These are phyloP conservation scores for Eumerus sabulonum DNA, from an alignment of 2,888 invertebrate species.

Conservation along the genomic window DNA sequence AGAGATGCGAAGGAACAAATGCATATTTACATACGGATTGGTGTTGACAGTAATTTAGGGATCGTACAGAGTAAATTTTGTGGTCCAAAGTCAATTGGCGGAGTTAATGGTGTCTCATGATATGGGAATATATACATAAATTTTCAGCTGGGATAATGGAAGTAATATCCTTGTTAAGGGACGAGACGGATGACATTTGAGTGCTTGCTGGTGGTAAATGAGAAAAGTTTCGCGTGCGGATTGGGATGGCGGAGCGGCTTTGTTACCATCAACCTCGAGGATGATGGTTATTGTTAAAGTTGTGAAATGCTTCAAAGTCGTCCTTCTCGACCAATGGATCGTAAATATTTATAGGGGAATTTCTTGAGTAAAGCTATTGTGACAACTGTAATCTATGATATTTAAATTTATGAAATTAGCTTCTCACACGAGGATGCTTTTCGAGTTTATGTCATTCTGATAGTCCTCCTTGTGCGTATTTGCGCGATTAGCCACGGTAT, in stretches of 20 bases:
- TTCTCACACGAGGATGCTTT: conserved; percentile 27
- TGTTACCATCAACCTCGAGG: not conserved
- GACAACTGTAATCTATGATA: conserved; percentile 27
- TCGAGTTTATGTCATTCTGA: conserved; percentile 5
- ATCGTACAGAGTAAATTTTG: conserved; percentile 29
- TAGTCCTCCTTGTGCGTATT: no score
- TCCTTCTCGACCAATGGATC: conserved; percentile 28
- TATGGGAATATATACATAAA: conserved; percentile 20
- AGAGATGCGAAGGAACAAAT: conserved; percentile 9
- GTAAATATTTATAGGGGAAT: conserved; percentile 41
- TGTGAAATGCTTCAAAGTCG: conserved; percentile 19
- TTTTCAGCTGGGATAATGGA: conserved; percentile 1
- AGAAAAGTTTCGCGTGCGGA: conserved; percentile 15
- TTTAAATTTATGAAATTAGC: conserved; percentile 40
- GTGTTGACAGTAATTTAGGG: conserved; percentile 48
- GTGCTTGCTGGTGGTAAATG: not conserved
- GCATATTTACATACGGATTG: conserved; percentile 46
- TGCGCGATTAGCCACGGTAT: no score
- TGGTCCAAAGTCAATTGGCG: conserved; percentile 50
- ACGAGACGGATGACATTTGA: not conserved
- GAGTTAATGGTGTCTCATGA: conserved; percentile 36
- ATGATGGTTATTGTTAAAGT: conserved; percentile 9
- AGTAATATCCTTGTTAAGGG: conserved; percentile 1
- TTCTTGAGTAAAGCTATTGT: not conserved
- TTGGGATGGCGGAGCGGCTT: no score